Evolutionary conservation across 1,140 invertebrate genomes (phyloP).

Genomic region (Pectinophora gossypiella): DNA sequence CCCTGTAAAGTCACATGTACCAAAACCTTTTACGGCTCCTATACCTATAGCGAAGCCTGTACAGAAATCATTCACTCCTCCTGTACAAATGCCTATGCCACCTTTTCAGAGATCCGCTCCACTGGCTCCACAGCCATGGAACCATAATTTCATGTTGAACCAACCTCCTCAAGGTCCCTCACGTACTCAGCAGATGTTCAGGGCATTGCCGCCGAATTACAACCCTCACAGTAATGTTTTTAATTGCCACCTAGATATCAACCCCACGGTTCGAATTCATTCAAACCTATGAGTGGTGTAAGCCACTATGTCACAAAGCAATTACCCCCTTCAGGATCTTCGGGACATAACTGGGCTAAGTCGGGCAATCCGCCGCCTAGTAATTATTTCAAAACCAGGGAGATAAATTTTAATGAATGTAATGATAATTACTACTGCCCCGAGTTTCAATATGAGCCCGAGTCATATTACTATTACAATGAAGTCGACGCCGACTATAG

Average conservation of each 20-base stretch:
- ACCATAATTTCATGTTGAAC: neutral
- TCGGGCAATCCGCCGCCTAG: neutral
- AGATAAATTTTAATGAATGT: conserved; percentile 1
- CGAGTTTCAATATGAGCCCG: no score
- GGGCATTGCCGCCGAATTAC: neutral
- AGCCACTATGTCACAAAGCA: neutral
- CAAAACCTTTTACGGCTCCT: neutral
- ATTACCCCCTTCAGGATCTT: neutral
- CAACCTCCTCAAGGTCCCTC: neutral
- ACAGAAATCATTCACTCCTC: neutral
- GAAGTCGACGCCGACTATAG: no score
- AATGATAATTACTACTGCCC: no score
- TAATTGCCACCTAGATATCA: neutral
- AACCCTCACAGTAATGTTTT: neutral
- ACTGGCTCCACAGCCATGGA: no score
- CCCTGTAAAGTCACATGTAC: neutral
- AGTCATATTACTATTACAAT: no score
- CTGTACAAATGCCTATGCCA: no score
- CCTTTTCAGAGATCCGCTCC: no score
- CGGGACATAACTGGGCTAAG: neutral
- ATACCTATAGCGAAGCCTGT: neutral
- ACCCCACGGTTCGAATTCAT: neutral
- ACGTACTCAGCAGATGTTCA: neutral
- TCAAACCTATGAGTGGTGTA: conserved; percentile 3
- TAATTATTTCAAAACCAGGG: no score